phyloP scores from a whole-genome alignment of 2,888 invertebrate species.

The Dasysyrphus tricinctus region DNA sequence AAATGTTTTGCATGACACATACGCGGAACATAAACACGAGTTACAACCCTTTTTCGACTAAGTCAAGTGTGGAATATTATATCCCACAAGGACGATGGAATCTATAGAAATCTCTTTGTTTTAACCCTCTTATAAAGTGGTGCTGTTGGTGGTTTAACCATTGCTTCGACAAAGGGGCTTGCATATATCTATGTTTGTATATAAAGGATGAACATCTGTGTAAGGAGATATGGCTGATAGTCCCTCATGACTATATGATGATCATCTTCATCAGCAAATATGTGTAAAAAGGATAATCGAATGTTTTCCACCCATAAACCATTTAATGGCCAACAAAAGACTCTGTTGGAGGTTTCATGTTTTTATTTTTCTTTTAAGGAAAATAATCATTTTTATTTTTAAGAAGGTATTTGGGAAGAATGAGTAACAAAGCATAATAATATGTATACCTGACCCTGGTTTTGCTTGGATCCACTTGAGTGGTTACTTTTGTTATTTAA shows the following conservation, averaged over 20 bases:
- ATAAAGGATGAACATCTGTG: conserved; percentile 51
- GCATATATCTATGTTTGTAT: background rate
- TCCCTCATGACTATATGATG: conserved; percentile 59
- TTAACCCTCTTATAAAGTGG: conserved; percentile 36
- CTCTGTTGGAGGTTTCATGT: conserved; percentile 44
- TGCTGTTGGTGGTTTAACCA: conserved; percentile 16
- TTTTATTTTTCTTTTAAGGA: conserved; percentile 23
- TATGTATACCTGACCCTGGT: background rate
- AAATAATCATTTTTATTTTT: conserved; percentile 24
- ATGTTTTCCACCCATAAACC: conserved; percentile 74
- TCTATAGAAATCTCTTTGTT: conserved; percentile 57
- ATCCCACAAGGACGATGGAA: conserved; percentile 30
- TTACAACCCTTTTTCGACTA: conserved; percentile 57
- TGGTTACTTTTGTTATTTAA: no score
- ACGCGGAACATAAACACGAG: conserved; percentile 52
- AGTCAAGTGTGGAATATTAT: conserved; percentile 71
- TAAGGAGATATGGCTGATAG: conserved; percentile 70
- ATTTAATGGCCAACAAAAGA: conserved; percentile 69
- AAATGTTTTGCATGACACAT: conserved; percentile 54
- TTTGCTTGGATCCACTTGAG: no score
- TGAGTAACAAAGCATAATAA: background rate
- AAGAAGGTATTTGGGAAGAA: conserved; percentile 19
- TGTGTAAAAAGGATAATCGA: conserved; percentile 75
- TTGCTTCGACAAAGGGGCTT: conserved; percentile 32
- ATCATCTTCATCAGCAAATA: conserved; percentile 73